A percentile compares a stretch with the other conserved stretches of the same genome.
These are phyloP conservation scores for Anomalospiza imberbis DNA, from an alignment of 2,797 vertebrate species.

Conservation along the genomic window DNA sequence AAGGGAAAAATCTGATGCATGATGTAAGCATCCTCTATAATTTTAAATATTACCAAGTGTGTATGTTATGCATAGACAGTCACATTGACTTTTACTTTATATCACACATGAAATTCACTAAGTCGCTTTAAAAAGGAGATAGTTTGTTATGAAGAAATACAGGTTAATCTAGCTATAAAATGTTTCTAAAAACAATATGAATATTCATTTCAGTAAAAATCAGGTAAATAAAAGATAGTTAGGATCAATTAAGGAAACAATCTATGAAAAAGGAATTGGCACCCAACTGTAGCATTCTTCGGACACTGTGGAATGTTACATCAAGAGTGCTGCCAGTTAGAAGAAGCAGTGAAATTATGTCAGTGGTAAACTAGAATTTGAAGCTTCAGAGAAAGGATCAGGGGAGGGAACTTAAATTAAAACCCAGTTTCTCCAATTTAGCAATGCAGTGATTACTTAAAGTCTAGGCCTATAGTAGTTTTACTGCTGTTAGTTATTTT, in stretches of 20 bases:
- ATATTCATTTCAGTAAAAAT: background rate
- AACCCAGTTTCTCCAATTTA: background rate
- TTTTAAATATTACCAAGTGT: background rate
- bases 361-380: background rate
- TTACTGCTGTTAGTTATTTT: background rate
- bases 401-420: background rate
- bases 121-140: background rate
- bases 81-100: background rate
- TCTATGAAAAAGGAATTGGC: background rate
- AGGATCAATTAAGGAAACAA: background rate
- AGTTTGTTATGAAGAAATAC: background rate
- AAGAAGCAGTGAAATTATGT: background rate
- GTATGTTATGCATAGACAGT: background rate
- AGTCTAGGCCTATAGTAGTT: background rate
- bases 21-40: background rate
- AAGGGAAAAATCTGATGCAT: background rate
- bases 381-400: background rate
- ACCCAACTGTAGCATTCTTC: background rate
- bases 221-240: background rate
- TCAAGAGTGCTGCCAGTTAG: background rate
- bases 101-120: background rate
- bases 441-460: background rate
- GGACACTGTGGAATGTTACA: background rate
- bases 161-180: background rate
- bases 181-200: background rate